A percentile compares a stretch with the other conserved stretches of the same genome.
These are phyloP conservation scores for Oikopleura vanhoeffeni DNA, from an alignment of 23 tunicate genomes.

Conservation along the genomic window DNA sequence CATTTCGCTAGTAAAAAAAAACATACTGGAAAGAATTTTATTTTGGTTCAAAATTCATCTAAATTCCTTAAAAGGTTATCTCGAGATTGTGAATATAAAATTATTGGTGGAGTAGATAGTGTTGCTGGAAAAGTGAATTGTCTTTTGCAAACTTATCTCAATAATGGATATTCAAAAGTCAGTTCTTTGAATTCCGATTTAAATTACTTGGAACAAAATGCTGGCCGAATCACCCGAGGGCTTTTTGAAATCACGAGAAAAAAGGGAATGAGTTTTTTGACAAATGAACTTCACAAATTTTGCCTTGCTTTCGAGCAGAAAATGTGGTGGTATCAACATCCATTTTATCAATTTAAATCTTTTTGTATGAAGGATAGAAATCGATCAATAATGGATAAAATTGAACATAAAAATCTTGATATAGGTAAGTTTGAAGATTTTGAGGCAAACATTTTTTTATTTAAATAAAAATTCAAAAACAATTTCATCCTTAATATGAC, in stretches of 20 bases:
- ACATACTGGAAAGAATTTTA: no score
- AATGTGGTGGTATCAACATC: conserved; percentile 53
- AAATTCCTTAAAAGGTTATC: no score
- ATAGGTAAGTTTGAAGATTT: no score
- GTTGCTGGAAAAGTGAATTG: conserved; percentile 83
- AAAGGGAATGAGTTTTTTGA: conserved; percentile 34
- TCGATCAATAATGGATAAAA: conserved; percentile 25
- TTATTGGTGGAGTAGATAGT: conserved; percentile 51
- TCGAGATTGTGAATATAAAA: not conserved
- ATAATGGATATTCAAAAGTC: conserved; percentile 38
- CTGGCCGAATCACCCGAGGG: conserved; percentile 79
- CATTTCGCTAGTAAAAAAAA: no score
- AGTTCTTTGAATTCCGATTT: conserved; percentile 65
- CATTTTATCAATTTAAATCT: conserved; percentile 57
- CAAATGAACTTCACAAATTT: conserved; percentile 49
- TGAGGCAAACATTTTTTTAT: no score
- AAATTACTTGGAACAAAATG: conserved; percentile 88
- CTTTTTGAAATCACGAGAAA: conserved; percentile 73
- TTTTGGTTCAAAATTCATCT: no score
- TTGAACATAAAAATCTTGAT: conserved; percentile 37
- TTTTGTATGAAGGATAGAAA: conserved; percentile 18
- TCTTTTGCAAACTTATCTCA: conserved; percentile 64
- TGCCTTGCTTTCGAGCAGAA: conserved; percentile 68
- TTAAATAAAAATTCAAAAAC: no score
- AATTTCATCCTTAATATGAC: no score